Percentiles rank a stretch among this genome's conserved stretches.
These are phyloP conservation scores for Yponomeuta plumbellus DNA, from an alignment of 2,888 invertebrate species.

Conservation along the genomic window DNA sequence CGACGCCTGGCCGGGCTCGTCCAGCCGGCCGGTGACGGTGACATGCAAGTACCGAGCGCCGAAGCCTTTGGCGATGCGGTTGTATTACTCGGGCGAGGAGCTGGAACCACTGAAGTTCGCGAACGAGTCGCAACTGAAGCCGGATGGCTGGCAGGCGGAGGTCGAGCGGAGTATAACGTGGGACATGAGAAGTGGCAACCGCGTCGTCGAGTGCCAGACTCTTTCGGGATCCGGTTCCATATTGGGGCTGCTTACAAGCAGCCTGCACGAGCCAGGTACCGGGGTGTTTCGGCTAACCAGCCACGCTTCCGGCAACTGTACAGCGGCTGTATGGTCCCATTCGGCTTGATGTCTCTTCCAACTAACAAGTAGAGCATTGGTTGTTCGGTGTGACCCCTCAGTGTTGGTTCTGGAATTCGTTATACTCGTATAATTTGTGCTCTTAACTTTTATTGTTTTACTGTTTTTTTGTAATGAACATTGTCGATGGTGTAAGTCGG, in stretches of 20 bases:
- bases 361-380: conserved; percentile 7
- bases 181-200: conserved; percentile 44
- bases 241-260: conserved; percentile 55
- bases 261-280: conserved; percentile 50
- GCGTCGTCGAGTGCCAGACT: conserved; percentile 56
- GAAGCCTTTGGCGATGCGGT: conserved; percentile 56
- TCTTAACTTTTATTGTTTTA: neutral
- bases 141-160: conserved; percentile 56
- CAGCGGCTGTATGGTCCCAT: neutral
- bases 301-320: conserved; percentile 5
- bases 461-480: neutral
- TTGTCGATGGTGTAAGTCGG: neutral
- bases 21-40: conserved; percentile 43
- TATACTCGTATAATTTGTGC: neutral
- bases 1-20: conserved; percentile 32
- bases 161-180: conserved; percentile 47
- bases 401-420: conserved; percentile 14
- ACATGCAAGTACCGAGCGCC: conserved; percentile 63
- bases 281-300: conserved; percentile 7
- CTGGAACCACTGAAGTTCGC: conserved; percentile 40
- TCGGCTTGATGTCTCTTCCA: neutral
- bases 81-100: conserved; percentile 47
- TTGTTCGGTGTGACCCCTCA: conserved; percentile 22
- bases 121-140: conserved; percentile 41
- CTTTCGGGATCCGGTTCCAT: conserved; percentile 50